Evolutionary conservation across 2,797 vertebrate species (phyloP).

Genomic region (Platalea minor): DNA sequence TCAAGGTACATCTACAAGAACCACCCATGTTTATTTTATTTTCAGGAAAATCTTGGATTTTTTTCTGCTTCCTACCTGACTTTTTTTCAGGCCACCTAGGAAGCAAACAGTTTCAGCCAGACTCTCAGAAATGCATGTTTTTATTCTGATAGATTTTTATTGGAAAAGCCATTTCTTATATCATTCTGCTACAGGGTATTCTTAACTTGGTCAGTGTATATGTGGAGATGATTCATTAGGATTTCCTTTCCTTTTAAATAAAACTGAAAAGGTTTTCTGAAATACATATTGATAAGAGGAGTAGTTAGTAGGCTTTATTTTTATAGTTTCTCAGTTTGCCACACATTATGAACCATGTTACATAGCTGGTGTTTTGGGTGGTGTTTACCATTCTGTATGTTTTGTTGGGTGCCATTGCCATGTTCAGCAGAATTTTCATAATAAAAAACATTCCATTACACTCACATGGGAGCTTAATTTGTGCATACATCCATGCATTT

Average conservation of each 20-base stretch:
- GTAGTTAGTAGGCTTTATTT: not conserved
- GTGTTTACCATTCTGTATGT: not conserved
- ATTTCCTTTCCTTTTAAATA: constrained; percentile 15
- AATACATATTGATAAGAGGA: not conserved
- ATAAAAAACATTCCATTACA: not conserved
- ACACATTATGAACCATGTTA: not conserved
- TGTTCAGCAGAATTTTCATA: not conserved
- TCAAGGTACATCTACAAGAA: not conserved
- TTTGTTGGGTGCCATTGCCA: not conserved
- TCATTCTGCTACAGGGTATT: not conserved
- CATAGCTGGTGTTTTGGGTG: not conserved
- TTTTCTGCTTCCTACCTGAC: not conserved
- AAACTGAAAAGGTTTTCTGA: constrained; percentile 36
- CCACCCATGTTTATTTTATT: not conserved
- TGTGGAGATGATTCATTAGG: not conserved
- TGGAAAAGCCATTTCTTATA: not conserved
- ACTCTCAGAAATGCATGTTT: not conserved
- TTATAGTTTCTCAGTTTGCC: not conserved
- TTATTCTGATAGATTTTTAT: not conserved
- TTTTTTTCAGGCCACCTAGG: not conserved
- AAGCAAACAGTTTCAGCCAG: not conserved
- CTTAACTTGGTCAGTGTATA: not conserved
- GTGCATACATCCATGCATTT: not conserved
- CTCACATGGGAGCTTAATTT: not conserved
- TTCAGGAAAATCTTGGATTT: not conserved